Base-by-base conservation (phyloP, 2,888 invertebrate genomes). In the Idaea straminata region DNA sequence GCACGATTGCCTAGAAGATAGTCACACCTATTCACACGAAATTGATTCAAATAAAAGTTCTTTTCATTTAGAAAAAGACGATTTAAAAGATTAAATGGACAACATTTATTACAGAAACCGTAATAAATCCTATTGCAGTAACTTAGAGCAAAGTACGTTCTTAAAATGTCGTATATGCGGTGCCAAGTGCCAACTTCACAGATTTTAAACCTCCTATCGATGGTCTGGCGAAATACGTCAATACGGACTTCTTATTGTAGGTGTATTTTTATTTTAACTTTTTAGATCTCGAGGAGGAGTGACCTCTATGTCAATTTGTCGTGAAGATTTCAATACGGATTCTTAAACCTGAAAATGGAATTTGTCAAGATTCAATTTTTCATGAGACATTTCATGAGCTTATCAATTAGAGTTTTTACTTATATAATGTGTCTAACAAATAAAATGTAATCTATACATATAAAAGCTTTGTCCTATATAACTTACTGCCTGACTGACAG, bases 221-320 rank as follows among this genome's bases (percentile, higher is more conserved):
- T 47, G 3, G 47, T 47, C 47, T 7, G 47, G 7, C 47, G 47
- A 47, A 47, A 47, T 47, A 47, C 10, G 10, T 5, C 47, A 47
- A 47, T 47, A 47, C 5, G 6, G 13, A 47, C 13, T 47, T 47
- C 2, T 47, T 47, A 7, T 7, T 47, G 47, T 4, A 47, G 47
- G 25, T 25, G 25, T 25, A 25, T 25, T 10, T 47, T 47, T 7
- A 47, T 47, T 47, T 47, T 10, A 47, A 47, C 47, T 13, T 13
- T 47, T 47, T 47, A 47, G 13, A 47, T 10, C 10, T 25, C 25
- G 25, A 25, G 25, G 25, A 25, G 25, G 25, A 47, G 36, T 25
- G 25, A 25, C 25, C 25, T 25, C 25, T 25, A 25, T 25, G 25
- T 25, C 73, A 77, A 76, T 77, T 74, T 72, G 74, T 69, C 68